phyloP scores from a whole-genome alignment of 92 coral and sea anemone genomes.

The Desmophyllum pertusum region DNA sequence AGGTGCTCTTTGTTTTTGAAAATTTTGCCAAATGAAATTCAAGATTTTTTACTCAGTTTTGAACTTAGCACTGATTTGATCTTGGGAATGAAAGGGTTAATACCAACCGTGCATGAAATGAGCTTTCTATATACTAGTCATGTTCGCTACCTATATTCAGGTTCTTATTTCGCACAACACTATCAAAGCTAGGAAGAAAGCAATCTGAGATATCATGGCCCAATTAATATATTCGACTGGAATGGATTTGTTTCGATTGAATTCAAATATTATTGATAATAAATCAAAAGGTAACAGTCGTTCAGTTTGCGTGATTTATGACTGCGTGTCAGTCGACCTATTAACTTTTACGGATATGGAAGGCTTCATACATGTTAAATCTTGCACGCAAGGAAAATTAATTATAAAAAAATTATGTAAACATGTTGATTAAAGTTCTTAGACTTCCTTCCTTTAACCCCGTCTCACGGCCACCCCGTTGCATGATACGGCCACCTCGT shows the following conservation, averaged over 20 bases:
- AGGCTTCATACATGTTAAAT: not conserved
- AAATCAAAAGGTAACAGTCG: not conserved
- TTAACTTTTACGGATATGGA: not conserved
- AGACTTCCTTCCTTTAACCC: not conserved
- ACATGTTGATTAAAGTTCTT: not conserved
- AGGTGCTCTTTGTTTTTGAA: no score
- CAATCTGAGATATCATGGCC: not conserved
- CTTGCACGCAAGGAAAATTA: conserved; percentile 1
- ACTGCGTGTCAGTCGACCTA: not conserved
- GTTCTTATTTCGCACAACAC: not conserved
- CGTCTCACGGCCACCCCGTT: no score
- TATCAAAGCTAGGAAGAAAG: not conserved
- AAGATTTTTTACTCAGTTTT: no score
- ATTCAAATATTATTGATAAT: not conserved
- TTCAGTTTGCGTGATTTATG: conserved; percentile 7
- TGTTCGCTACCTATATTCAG: no score
- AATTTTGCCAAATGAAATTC: no score
- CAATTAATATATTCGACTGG: not conserved
- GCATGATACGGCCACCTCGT: no score
- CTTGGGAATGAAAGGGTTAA: not conserved
- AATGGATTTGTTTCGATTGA: not conserved
- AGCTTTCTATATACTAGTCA: not conserved
- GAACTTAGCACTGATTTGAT: no score
- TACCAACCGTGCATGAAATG: not conserved
- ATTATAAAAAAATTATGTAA: not conserved